Conservation (phyloP, 2,888 invertebrate species). For the Oscheius sp. region DNA sequence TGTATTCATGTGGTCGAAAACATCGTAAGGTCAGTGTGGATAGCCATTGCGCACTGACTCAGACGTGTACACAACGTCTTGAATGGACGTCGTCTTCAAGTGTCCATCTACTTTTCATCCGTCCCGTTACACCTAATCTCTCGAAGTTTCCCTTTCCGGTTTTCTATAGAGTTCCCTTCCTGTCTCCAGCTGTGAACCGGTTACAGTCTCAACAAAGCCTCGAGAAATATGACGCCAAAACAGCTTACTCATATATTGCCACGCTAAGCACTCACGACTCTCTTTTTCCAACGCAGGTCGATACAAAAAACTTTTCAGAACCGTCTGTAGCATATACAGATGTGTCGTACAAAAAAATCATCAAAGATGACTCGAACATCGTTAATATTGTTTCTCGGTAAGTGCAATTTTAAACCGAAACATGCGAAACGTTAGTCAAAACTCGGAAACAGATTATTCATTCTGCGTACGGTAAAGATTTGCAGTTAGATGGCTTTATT, state of each 20-base stretch:
- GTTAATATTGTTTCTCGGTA: no score
- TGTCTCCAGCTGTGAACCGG: constrained; percentile 32
- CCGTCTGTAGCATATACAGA: no score
- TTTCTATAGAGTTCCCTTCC: neutral
- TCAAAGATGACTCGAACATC: no score
- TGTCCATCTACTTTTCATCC: constrained; percentile 6
- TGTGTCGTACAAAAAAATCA: no score
- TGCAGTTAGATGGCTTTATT: no score
- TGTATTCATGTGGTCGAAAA: neutral
- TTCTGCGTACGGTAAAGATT: no score
- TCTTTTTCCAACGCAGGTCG: neutral
- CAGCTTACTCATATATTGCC: constrained; percentile 17
- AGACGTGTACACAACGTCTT: constrained; percentile 14
- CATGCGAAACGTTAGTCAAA: no score
- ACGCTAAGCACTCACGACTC: neutral
- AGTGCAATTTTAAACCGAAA: no score
- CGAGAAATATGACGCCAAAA: constrained; percentile 23
- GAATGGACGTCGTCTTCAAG: constrained; percentile 30
- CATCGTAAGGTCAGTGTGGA: constrained; percentile 25
- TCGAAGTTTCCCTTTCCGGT: constrained; percentile 14
- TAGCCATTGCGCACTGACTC: constrained; percentile 16
- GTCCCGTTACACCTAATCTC: neutral
- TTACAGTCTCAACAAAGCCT: constrained; percentile 24
- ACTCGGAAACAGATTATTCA: no score
- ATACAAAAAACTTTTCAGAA: neutral